phyloP scores from a whole-genome alignment of 2,888 invertebrate species.

The Drosophila multiciliata region DNA sequence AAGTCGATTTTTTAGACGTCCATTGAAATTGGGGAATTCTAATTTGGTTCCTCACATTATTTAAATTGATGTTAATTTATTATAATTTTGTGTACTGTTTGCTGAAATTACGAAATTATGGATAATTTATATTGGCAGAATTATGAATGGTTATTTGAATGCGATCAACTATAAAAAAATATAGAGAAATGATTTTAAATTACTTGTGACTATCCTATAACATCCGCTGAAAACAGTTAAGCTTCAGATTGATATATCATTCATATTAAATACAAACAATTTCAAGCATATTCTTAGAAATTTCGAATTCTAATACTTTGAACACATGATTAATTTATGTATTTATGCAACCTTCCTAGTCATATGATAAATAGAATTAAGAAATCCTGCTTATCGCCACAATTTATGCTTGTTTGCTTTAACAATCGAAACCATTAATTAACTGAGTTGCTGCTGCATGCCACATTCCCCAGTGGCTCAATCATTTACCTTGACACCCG shows the following conservation, averaged over 20 bases:
- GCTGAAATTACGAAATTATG: neutral
- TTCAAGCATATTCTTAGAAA: neutral
- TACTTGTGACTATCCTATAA: neutral
- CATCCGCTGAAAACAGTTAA: neutral
- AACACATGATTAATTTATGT: neutral
- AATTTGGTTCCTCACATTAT: slow-evolving; percentile 3
- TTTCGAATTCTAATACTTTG: neutral
- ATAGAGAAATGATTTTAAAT: neutral
- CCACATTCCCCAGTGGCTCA: slow-evolving; percentile 52
- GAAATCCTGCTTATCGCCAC: slow-evolving; percentile 31
- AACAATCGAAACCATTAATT: slow-evolving; percentile 68
- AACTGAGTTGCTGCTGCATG: slow-evolving; percentile 33
- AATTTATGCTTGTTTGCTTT: slow-evolving; percentile 23
- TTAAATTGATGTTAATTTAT: neutral
- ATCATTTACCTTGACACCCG: slow-evolving; percentile 67
- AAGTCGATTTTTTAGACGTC: slow-evolving; percentile 36
- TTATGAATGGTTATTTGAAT: neutral
- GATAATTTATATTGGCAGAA: neutral
- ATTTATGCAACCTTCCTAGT: neutral
- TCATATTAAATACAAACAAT: neutral
- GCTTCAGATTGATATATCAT: neutral
- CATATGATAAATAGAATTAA: slow-evolving; percentile 11
- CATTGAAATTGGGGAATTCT: slow-evolving; percentile 9
- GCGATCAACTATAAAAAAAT: neutral
- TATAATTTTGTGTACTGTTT: neutral